phyloP scores from a whole-genome alignment of 2,888 invertebrate genomes.

The Nebria salina region DNA sequence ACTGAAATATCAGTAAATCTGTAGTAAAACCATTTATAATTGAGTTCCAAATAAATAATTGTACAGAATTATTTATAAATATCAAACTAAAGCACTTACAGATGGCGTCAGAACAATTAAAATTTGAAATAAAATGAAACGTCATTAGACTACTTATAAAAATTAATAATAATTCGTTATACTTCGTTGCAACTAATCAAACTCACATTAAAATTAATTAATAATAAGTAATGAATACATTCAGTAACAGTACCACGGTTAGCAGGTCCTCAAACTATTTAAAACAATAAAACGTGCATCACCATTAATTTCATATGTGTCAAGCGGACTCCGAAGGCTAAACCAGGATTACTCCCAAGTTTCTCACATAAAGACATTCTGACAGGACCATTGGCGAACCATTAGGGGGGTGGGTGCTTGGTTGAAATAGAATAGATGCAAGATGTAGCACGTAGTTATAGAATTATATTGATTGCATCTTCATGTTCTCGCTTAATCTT shows the following conservation, averaged over 20 bases:
- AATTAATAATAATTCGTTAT: not conserved
- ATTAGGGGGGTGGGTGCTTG: not conserved
- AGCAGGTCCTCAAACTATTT: not conserved
- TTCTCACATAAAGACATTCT: not conserved
- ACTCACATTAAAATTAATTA: conserved; percentile 1
- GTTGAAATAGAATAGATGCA: not conserved
- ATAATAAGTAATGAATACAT: too few relatives aligned
- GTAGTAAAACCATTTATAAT: too few relatives aligned
- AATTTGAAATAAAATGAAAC: too few relatives aligned
- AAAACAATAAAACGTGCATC: not conserved
- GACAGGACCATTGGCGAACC: not conserved
- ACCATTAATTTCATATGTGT: not conserved
- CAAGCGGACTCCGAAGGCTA: not conserved
- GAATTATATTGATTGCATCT: not conserved
- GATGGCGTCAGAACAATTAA: too few relatives aligned
- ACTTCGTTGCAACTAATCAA: not conserved
- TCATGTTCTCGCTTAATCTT: not conserved
- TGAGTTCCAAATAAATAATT: too few relatives aligned
- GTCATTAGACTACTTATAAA: too few relatives aligned
- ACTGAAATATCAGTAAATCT: too few relatives aligned
- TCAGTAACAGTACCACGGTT: not conserved
- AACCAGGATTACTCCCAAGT: not conserved
- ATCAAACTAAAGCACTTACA: too few relatives aligned
- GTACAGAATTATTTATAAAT: too few relatives aligned
- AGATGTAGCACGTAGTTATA: not conserved